A percentile compares a stretch with the other conserved stretches of the same genome.
Evolutionary conservation across 35 echinoderm and acorn worm genomes (phyloP).

Genomic region (Lytechinus variegatus): DNA sequence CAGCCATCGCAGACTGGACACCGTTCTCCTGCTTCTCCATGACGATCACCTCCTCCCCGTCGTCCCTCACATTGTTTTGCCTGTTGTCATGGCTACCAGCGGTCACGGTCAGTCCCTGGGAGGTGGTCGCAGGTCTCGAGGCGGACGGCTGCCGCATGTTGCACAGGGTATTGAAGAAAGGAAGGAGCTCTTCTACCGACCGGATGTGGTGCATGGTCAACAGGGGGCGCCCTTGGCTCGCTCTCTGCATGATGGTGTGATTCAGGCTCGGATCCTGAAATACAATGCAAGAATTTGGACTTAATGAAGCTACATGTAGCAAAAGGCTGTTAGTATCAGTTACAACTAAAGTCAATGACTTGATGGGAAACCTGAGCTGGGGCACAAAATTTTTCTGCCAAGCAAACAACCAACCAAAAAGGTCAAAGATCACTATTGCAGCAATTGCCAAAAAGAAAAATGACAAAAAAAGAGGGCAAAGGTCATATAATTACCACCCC

Average conservation of each 20-base stretch:
- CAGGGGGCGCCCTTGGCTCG: conserved; percentile 65
- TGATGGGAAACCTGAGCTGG: too few relatives aligned
- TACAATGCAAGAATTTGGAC: not conserved
- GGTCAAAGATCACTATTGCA: too few relatives aligned
- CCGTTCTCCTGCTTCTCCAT: not conserved
- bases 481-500: too few relatives aligned
- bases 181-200: conserved; percentile 84
- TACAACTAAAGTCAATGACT: too few relatives aligned
- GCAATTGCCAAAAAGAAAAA: too few relatives aligned
- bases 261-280: conserved; percentile 63
- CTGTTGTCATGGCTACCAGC: conserved; percentile 34
- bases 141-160: conserved; percentile 50
- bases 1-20: conserved; percentile 44
- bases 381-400: too few relatives aligned
- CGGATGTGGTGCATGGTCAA: conserved; percentile 87
- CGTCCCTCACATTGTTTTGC: conserved; percentile 18
- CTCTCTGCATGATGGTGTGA: conserved; percentile 60
- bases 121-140: not conserved
- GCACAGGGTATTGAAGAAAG: conserved; percentile 95
- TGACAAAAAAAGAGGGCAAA: too few relatives aligned
- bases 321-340: too few relatives aligned
- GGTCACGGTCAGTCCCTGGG: not conserved
- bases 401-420: too few relatives aligned
- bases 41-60: not conserved
- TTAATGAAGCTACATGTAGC: too few relatives aligned